Base-by-base conservation (phyloP, 2,888 invertebrate species). In the Muscina levida region DNA sequence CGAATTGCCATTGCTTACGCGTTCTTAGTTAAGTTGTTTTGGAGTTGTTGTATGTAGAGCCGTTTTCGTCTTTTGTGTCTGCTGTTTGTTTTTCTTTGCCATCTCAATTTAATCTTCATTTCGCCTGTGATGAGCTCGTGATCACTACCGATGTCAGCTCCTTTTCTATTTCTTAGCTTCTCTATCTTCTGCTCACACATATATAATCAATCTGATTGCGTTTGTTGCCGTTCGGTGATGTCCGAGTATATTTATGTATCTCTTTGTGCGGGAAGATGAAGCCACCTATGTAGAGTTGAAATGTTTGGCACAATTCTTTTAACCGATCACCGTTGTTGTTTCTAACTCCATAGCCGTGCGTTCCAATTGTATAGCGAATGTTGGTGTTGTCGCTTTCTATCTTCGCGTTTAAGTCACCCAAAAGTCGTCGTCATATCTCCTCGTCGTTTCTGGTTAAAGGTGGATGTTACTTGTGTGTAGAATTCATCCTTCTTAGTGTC, bases 181-280 rank as follows among this genome's bases (percentile, higher is more conserved):
- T 48, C 48, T 2, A 48, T 1, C 1, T 48, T 1, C 17, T n/a
- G 11, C 2, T n/a, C 1, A n/a, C 6, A 8, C 15, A 48, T 11
- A 15, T 48, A 17, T 37, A 10, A 37, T 37, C 37, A 37, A 44
- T 44, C 4, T 24, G 53, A 10, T 53, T 10, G 4, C 11, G 19
- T 19, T 0, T 8, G 11, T 13, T 10, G 44, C 44, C 44, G 44
- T 11, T 44, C 15, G 1, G 13, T 1, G 2, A 2, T 26, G 57
- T 57, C n/a, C n/a, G n/a, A n/a, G n/a, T n/a, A 13, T 57, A 31
- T 26, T 57, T 57, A 15, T 0, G 26, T 57, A 26, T 57, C n/a
- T 57, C 13, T n/a, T 57, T 57, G 15, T 57, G 57, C 6, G 57
- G 31, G 57, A 57, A 31, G 26, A 57, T 57, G 26, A n/a, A 24